Evolutionary conservation across 2,797 vertebrate genomes (phyloP), one percentile per base, ranked within the genome.

Genomic region (Adrianichthys oophorus): DNA sequence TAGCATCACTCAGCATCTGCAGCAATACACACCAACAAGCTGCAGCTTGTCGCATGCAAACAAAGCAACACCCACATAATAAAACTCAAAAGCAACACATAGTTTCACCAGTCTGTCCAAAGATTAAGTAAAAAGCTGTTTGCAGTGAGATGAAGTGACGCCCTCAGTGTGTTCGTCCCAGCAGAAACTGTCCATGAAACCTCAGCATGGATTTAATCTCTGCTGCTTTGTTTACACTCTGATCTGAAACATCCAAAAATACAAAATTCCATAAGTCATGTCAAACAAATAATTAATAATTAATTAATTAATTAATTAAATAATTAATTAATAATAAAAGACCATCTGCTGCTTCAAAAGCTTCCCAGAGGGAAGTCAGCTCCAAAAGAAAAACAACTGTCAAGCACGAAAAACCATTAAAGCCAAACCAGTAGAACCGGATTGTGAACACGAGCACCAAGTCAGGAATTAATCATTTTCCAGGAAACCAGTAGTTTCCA

Each of bases 61-160:
- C 57, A 55, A 0, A 15, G 41, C 18, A 70, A 72, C 48, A 49
- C 29, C 23, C 19, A 56, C 15, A 41, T 53, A 64, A 45, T 40
- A 58, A 68, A 10, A 50, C 41, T 62, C 54, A 44, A 65, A 64
- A 59, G 65, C 61, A 64, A 23, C 59, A 59, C 62, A 52, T 48
- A 71, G 19, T 74, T 77, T 74, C 80, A 70, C 71, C 74, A 71
- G 50, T 17, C 53, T 45, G 21, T 52, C 48, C 13, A 65, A 65
- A 44, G 29, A 17, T 56, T 55, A 52, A 26, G 26, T 48, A 41
- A 48, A 48, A 37, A 51, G 32, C 37, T 57, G 15, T 73, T 62
- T 71, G 29, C 55, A 24, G 17, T 42, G 23, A 32, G 42, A 41
- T 54, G 3, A 43, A 19, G 15, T 53, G 46, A 56, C 12, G 44